phyloP scores from a whole-genome alignment of 2,888 invertebrate species.

The Cosmia trapezina region DNA sequence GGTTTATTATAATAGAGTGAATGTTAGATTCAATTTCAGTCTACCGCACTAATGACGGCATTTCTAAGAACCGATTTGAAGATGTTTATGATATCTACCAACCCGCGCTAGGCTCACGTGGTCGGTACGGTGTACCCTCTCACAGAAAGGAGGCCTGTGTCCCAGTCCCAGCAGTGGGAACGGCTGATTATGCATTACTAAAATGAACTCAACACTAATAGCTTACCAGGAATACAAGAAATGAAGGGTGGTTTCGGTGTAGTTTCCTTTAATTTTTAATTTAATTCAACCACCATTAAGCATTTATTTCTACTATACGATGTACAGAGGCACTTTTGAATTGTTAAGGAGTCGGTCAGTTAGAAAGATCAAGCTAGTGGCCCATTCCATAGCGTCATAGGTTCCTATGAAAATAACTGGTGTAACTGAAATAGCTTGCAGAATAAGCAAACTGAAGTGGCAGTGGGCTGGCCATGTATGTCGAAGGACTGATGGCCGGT shows the following conservation, averaged over 20 bases:
- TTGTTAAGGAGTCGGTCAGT: background rate
- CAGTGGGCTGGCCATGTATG: too few species aligned
- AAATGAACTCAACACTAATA: background rate
- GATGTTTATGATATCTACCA: background rate
- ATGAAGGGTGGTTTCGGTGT: rapidly evolving
- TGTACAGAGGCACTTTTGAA: background rate
- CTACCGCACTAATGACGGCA: background rate
- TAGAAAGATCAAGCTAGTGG: background rate
- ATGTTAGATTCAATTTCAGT: background rate
- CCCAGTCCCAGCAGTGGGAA: background rate
- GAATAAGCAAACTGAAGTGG: too few species aligned
- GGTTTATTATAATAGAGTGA: background rate
- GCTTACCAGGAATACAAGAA: background rate
- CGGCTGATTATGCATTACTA: background rate
- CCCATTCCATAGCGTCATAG: background rate
- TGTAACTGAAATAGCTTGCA: too few species aligned
- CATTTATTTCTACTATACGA: background rate
- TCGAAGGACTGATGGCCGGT: too few species aligned
- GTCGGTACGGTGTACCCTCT: too few species aligned
- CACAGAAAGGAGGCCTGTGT: too few species aligned
- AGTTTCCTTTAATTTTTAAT: too few species aligned
- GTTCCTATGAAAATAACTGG: too few species aligned
- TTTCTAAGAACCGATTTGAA: background rate
- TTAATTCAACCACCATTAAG: too few species aligned
- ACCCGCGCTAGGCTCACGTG: background rate